Conservation (phyloP, 2,113 vertebrate species). For the Aegotheles bennettii region DNA sequence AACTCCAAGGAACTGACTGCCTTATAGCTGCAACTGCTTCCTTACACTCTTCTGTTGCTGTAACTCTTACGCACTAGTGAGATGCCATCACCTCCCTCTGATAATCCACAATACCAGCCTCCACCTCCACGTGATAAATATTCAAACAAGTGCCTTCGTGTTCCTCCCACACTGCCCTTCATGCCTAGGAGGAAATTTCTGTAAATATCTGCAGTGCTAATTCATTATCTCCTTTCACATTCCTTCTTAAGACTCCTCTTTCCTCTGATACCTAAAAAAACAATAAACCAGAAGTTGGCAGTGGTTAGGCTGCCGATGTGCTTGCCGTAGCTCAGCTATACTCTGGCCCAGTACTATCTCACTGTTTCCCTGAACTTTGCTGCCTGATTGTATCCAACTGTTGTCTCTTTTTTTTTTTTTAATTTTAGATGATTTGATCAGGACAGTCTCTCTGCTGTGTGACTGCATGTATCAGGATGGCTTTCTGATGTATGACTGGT, state of each 20-base stretch:
- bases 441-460: background rate
- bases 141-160: constrained; percentile 7
- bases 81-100: background rate
- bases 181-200: constrained; percentile 10
- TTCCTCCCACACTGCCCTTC: constrained; percentile 26
- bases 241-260: background rate
- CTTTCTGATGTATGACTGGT: background rate
- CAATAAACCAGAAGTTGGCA: background rate
- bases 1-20: background rate
- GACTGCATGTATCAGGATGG: background rate
- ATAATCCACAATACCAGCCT: background rate
- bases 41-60: background rate
- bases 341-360: background rate
- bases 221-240: constrained; percentile 1
- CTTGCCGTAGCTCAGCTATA: background rate
- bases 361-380: background rate
- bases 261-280: background rate
- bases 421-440: background rate
- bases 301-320: background rate
- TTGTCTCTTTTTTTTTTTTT: background rate
- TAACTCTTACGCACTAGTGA: background rate
- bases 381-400: background rate
- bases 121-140: constrained; percentile 19
- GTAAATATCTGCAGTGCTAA: constrained; percentile 25
- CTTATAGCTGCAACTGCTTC: background rate